A percentile compares a stretch with the other conserved stretches of the same genome.
These are phyloP conservation scores for Trachymyrmex septentrionalis DNA, from an alignment of 1,140 invertebrate species.

Conservation along the genomic window DNA sequence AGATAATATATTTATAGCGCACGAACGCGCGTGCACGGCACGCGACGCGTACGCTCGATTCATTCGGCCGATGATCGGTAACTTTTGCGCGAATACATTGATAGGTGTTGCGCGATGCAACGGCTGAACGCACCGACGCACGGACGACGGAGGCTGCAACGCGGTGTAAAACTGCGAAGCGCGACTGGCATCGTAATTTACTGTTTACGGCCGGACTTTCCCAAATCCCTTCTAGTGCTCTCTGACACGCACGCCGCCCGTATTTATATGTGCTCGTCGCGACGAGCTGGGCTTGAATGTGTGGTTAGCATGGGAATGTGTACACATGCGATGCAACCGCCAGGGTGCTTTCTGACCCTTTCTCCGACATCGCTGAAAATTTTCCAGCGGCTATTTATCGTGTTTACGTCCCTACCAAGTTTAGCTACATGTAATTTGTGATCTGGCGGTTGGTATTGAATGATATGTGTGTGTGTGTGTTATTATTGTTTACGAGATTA, in stretches of 20 bases:
- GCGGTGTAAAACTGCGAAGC: conserved; percentile 80
- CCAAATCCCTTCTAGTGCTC: conserved; percentile 78
- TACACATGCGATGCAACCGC: conserved; percentile 37
- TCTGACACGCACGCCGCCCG: conserved; percentile 12
- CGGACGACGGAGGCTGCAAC: neutral
- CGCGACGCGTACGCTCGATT: neutral
- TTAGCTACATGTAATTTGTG: conserved; percentile 41
- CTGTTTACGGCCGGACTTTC: conserved; percentile 80
- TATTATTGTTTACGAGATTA: neutral
- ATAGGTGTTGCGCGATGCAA: conserved; percentile 39
- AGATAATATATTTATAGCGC: conserved; percentile 46
- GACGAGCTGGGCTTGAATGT: neutral
- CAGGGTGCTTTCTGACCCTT: conserved; percentile 39
- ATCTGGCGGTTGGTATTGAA: neutral
- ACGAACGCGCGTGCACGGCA: conserved; percentile 12
- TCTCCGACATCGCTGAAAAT: conserved; percentile 45
- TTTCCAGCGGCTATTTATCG: conserved; percentile 52
- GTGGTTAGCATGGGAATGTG: conserved; percentile 22
- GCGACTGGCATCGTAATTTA: conserved; percentile 82
- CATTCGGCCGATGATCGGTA: conserved; percentile 31
- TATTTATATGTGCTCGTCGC: conserved; percentile 10
- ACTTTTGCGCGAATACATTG: conserved; percentile 19
- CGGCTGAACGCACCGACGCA: neutral
- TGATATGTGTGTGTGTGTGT: too few species aligned
- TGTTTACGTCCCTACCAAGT: conserved; percentile 37